Evolutionary conservation across 92 coral and sea anemone genomes (phyloP).

Genomic region (Siderastrea radians): DNA sequence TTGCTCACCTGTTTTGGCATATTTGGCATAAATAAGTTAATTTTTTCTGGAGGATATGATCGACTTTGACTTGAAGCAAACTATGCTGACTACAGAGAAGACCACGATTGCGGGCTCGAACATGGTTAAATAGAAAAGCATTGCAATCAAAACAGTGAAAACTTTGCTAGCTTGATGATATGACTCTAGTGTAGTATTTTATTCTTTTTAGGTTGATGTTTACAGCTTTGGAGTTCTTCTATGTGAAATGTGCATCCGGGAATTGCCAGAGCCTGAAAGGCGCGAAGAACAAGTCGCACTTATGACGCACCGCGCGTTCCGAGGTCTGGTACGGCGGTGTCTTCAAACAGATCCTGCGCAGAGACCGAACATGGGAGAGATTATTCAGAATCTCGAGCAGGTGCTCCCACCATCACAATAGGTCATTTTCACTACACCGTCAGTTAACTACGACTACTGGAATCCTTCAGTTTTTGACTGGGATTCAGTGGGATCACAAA

Average conservation of each 20-base stretch:
- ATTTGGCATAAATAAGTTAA: not conserved
- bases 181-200: not conserved
- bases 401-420: not conserved
- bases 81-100: no score
- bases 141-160: not conserved
- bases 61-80: no score
- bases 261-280: conserved; percentile 36
- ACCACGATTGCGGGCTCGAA: no score
- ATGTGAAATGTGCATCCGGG: conserved; percentile 56
- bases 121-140: not conserved
- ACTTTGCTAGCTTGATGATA: not conserved
- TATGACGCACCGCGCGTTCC: not conserved
- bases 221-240: conserved; percentile 79
- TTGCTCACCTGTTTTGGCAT: no score
- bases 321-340: not conserved
- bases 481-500: no score
- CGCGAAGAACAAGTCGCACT: conserved; percentile 56
- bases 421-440: not conserved
- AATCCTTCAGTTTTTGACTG: no score
- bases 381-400: not conserved
- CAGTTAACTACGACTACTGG: no score
- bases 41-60: no score
- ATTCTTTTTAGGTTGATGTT: conserved; percentile 62
- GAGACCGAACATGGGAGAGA: not conserved
- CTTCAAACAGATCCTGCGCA: not conserved